Conservation (phyloP, 2,113 vertebrate genomes). For the Ploceus nigricollis region DNA sequence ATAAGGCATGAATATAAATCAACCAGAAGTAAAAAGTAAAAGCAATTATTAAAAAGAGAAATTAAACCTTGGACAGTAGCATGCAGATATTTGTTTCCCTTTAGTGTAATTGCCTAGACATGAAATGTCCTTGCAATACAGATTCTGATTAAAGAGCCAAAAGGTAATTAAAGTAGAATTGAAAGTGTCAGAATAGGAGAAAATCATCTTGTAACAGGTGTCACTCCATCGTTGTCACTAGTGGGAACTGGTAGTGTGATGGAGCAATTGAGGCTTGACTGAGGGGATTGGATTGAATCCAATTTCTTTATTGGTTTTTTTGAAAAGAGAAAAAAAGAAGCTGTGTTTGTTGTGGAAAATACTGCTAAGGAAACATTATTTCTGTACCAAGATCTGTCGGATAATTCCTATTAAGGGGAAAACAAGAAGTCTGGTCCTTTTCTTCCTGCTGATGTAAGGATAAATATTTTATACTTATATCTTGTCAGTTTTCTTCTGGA, state of each 20-base stretch:
- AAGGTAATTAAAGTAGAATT: constrained; percentile 28
- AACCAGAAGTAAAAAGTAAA: not conserved
- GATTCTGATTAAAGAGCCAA: not conserved
- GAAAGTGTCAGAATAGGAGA: constrained; percentile 44
- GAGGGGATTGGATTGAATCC: not conserved
- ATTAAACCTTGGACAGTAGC: not conserved
- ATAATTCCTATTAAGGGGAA: not conserved
- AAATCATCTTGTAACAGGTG: constrained; percentile 22
- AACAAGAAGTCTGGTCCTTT: not conserved
- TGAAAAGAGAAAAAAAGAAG: not conserved
- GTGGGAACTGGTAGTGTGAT: not conserved
- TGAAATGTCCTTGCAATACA: not conserved
- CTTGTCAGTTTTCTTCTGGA: not conserved
- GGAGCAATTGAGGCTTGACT: not conserved
- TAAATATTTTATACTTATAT: not conserved
- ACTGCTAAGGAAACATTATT: not conserved
- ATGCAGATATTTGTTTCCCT: not conserved
- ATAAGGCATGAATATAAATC: not conserved
- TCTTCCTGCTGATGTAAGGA: not conserved
- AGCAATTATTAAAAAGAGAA: not conserved
- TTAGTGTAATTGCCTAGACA: not conserved
- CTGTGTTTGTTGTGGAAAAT: not conserved
- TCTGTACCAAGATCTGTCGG: not conserved
- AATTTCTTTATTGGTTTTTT: not conserved
- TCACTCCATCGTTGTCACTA: constrained; percentile 21